phyloP scores from a whole-genome alignment of 30 jellyfish, hydroid and myxozoan genomes.

The Nemopilema nomurai region DNA sequence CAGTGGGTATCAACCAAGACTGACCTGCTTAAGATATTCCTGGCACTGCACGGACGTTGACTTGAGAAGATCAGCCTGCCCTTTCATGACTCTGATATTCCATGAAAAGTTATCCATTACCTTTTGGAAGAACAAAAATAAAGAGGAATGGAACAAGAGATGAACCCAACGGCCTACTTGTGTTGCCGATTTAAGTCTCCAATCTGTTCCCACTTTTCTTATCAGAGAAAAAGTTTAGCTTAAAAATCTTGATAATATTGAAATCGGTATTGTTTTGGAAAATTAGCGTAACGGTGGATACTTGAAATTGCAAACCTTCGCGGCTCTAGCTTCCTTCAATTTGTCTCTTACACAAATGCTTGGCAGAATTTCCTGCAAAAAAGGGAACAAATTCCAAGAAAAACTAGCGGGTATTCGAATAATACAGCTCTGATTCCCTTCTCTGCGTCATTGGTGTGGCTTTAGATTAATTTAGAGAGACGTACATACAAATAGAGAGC shows the following conservation, averaged over 20 bases:
- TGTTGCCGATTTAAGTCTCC: no score
- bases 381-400: background rate
- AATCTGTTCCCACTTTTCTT: no score
- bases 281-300: background rate
- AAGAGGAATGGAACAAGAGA: background rate
- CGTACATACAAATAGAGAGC: no score
- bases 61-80: slow-evolving; percentile 86
- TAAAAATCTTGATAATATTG: background rate
- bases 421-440: background rate
- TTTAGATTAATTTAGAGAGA: no score
- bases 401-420: background rate
- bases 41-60: slow-evolving; percentile 69
- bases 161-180: no score
- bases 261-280: no score
- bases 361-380: slow-evolving; percentile 53
- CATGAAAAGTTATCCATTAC: slow-evolving; percentile 92
- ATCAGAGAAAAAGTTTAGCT: no score
- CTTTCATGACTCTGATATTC: slow-evolving; percentile 84
- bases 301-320: slow-evolving; percentile 55
- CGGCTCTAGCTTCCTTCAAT: slow-evolving; percentile 64
- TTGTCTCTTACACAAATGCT: slow-evolving; percentile 63
- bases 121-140: slow-evolving; percentile 8
- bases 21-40: slow-evolving; percentile 82
- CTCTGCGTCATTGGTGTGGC: no score
- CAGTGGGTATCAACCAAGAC: no score